Conservation (phyloP, 2,888 invertebrate genomes). For the Dendrolimus houi region DNA sequence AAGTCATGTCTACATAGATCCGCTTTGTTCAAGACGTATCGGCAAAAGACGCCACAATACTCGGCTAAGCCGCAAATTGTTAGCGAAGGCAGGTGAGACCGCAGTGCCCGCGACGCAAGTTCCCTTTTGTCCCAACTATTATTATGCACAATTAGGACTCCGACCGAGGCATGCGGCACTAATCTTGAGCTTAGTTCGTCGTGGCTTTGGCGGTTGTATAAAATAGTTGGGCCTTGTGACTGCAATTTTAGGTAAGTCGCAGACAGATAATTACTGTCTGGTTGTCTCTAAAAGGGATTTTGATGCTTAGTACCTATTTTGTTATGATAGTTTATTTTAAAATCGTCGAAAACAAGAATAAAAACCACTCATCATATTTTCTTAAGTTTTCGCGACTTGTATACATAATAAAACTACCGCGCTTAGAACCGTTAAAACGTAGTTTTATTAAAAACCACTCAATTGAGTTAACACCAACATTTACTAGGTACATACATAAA, state of each 20-base stretch:
- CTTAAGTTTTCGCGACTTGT: too few species aligned
- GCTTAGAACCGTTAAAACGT: too few species aligned
- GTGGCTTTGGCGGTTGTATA: slow-evolving; percentile 23
- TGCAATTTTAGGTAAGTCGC: slow-evolving; percentile 14
- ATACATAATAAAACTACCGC: too few species aligned
- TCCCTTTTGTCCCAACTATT: slow-evolving; percentile 49
- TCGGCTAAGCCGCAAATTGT: slow-evolving; percentile 54
- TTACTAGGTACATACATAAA: too few species aligned
- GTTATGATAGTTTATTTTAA: too few species aligned
- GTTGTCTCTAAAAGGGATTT: not conserved
- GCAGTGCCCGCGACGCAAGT: slow-evolving; percentile 39
- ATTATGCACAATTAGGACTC: slow-evolving; percentile 65
- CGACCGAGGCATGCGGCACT: slow-evolving; percentile 47
- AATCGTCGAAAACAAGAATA: too few species aligned
- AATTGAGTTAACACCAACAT: too few species aligned
- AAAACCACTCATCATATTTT: too few species aligned
- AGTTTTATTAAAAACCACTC: too few species aligned
- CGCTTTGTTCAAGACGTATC: slow-evolving; percentile 12
- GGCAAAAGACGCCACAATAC: slow-evolving; percentile 38
- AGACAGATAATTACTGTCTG: slow-evolving; percentile 1
- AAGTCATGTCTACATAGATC: not conserved
- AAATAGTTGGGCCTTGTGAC: slow-evolving; percentile 39
- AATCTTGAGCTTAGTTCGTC: slow-evolving; percentile 51
- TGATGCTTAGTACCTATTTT: not conserved
- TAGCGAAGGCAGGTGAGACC: slow-evolving; percentile 43